Base-by-base conservation (phyloP, 2,797 vertebrate species). In the Thaleichthys pacificus region DNA sequence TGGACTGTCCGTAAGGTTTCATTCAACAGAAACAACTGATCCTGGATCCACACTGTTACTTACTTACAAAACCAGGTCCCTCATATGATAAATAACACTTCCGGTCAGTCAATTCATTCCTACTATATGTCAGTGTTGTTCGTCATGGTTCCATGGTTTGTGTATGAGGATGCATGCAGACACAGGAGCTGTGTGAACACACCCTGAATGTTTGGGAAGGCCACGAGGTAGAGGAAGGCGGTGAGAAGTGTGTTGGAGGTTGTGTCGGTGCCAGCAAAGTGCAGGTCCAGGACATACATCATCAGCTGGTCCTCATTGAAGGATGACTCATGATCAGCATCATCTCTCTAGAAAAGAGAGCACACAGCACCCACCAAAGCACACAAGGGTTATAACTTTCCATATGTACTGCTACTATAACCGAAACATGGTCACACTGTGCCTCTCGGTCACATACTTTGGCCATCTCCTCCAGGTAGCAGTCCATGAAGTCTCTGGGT, bases 231-330 rank as follows among this genome's bases (percentile, higher is more conserved):
- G 12, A 93, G 87, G 58, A 94, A 88, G 11, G 5, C 90, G 47
- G 86, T 85, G 0, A 89, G 86, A 15, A 93, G 74, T 1, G 87
- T 93, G 81, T 92, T 87, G 66, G 90, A 86, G 0, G 87, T 91
- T 0, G 91, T 93, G 73, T 95, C 93, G n/a, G 91, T 93, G 54
- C 91, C 94, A 74, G 88, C 92, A 72, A 82, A 1, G 61, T 93
- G 82, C 54, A 93, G 72, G 68, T 87, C 88, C 2, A 88, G 0
- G 22, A 77, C 3, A 0, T 54, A 74, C 2, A 69, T 64, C 1
- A 61, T 12, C 1, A 95, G 78, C 3, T 83, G 73, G 0, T 72
- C 56, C 14, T 92, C 89, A 58, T 81, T 71, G 77, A 95, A 93
- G 5, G 82, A 69, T 6, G 78, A 82, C 66, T 77, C 84, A 72